These are phyloP conservation scores for Tanytarsus gracilentus DNA, from an alignment of 2,888 invertebrate species.

Conservation along the genomic window DNA sequence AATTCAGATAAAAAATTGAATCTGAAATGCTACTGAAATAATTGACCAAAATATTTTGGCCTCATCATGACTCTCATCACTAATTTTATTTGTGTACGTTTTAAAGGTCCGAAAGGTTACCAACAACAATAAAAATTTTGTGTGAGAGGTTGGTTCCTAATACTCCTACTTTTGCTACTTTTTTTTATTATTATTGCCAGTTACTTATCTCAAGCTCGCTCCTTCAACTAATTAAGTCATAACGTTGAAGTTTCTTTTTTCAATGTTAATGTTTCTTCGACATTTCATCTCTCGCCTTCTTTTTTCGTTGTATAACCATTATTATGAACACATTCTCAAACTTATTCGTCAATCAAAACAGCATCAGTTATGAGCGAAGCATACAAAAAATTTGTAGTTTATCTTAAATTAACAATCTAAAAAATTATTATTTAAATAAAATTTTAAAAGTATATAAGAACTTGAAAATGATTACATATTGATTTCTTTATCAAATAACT, in stretches of 20 bases:
- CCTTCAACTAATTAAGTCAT: constrained; percentile 6
- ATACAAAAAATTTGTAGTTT: constrained; percentile 13
- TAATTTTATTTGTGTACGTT: not conserved
- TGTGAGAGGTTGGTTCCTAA: too few species aligned
- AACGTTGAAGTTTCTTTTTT: constrained; percentile 21
- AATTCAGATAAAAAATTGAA: too few species aligned
- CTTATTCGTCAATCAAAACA: constrained; percentile 26
- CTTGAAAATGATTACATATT: too few species aligned
- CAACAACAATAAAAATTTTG: too few species aligned
- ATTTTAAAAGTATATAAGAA: too few species aligned
- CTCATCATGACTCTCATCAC: not conserved
- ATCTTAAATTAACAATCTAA: too few species aligned
- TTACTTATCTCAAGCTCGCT: constrained; percentile 12
- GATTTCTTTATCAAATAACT: too few species aligned
- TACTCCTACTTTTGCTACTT: constrained; percentile 16
- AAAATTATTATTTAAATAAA: too few species aligned
- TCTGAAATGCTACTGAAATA: constrained; percentile 6
- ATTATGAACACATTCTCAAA: constrained; percentile 13
- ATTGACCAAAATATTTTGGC: not conserved
- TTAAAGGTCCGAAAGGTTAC: constrained; percentile 8
- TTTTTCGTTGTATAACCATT: not conserved
- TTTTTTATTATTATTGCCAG: constrained; percentile 9
- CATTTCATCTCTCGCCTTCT: constrained; percentile 4
- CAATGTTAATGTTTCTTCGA: not conserved
- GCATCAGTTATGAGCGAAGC: not conserved